Evolutionary conservation across 2,888 invertebrate genomes (phyloP).

Genomic region (Drosophila borborema): DNA sequence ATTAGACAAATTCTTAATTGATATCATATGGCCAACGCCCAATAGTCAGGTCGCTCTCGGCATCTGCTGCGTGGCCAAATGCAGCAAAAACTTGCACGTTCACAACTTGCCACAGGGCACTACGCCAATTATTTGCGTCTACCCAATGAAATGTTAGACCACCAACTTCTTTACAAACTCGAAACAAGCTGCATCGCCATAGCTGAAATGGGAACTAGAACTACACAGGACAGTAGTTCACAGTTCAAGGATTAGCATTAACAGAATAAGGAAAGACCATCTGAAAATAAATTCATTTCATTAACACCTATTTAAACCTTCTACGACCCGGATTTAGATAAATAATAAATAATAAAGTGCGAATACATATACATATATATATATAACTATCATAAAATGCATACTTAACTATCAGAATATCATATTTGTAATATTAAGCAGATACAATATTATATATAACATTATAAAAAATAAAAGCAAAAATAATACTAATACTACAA

Average conservation of each 20-base stretch:
- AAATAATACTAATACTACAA: too few species aligned
- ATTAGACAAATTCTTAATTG: conserved; percentile 81
- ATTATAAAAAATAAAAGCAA: too few species aligned
- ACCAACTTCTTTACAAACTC: conserved; percentile 18
- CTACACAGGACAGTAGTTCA: background rate
- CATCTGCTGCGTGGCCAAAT: conserved; percentile 27
- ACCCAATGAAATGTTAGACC: conserved; percentile 9
- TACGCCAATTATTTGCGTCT: conserved; percentile 45
- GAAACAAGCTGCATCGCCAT: conserved; percentile 1
- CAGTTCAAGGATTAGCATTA: background rate
- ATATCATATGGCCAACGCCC: conserved; percentile 77
- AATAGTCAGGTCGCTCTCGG: conserved; percentile 48
- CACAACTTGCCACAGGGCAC: conserved; percentile 49
- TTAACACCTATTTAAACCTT: too few species aligned
- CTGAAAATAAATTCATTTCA: too few species aligned
- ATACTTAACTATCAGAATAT: too few species aligned
- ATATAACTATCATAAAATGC: too few species aligned
- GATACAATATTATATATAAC: too few species aligned
- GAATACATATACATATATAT: too few species aligned
- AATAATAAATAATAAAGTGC: too few species aligned
- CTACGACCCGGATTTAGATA: too few species aligned
- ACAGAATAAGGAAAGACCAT: background rate
- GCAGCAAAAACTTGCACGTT: conserved; percentile 50
- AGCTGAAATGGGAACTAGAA: background rate
- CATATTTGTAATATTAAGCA: too few species aligned